Evolutionary conservation across 2,113 vertebrate genomes (phyloP).

Genomic region (Raja brachyura): DNA sequence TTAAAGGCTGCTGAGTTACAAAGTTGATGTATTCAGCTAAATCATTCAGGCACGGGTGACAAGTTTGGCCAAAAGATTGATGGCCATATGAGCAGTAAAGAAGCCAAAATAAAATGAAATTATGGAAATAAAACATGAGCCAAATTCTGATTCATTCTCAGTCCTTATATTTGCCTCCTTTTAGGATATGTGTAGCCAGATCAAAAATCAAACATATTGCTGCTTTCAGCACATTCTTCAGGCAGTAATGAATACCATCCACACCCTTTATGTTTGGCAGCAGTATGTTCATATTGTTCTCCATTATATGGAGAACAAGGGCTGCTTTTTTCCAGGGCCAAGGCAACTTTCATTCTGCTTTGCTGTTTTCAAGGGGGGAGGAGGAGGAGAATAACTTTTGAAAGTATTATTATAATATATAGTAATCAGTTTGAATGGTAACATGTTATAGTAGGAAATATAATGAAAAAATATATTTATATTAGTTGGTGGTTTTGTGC

Average conservation of each 20-base stretch:
- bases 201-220: neutral
- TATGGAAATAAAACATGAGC: neutral
- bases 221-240: neutral
- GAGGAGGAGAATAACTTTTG: neutral
- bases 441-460: neutral
- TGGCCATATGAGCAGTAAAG: neutral
- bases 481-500: neutral
- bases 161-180: neutral
- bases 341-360: neutral
- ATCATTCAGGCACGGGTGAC: neutral
- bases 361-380: neutral
- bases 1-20: neutral
- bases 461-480: neutral
- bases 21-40: neutral
- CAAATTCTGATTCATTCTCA: neutral
- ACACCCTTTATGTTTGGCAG: neutral
- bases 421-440: neutral
- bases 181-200: neutral
- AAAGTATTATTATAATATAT: neutral
- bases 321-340: neutral
- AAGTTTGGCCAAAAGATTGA: neutral
- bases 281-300: neutral
- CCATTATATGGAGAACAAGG: neutral
- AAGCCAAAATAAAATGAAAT: neutral
- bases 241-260: neutral